Conservation (phyloP, 2,888 invertebrate species). For the Drosophila dives region DNA sequence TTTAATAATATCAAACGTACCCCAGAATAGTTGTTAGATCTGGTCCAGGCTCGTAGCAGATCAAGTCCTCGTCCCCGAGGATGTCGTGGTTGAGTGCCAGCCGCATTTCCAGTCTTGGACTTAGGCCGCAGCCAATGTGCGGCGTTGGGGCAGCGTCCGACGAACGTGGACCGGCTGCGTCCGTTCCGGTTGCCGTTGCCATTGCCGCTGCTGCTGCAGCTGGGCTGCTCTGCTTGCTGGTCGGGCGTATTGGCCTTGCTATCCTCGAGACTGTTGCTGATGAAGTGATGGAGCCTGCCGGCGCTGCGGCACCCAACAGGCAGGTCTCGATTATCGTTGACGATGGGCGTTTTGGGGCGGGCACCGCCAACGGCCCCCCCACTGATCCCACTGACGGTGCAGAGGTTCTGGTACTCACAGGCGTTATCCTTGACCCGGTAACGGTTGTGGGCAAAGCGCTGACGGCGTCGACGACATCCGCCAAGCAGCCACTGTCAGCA, state of each 20-base stretch:
- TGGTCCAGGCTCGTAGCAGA: conserved; percentile 85
- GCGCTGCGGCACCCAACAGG: conserved; percentile 81
- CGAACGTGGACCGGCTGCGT: conserved; percentile 62
- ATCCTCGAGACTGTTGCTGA: conserved; percentile 84
- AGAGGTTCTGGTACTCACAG: conserved; percentile 62
- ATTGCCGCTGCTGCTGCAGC: conserved; percentile 38
- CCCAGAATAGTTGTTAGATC: conserved; percentile 85
- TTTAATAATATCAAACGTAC: conserved; percentile 55
- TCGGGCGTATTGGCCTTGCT: conserved; percentile 64
- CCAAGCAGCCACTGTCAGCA: conserved; percentile 86
- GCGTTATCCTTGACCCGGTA: conserved; percentile 73
- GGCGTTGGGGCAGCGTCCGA: conserved; percentile 69
- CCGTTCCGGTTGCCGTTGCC: neutral
- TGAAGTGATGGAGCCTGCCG: conserved; percentile 80
- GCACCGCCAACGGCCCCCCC: conserved; percentile 26
- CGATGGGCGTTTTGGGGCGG: conserved; percentile 77
- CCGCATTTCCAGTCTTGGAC: conserved; percentile 89
- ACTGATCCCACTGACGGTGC: conserved; percentile 37
- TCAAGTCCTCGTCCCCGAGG: conserved; percentile 86
- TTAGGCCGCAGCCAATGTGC: conserved; percentile 85
- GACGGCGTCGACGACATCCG: conserved; percentile 84
- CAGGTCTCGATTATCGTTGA: conserved; percentile 85
- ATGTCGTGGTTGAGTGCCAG: conserved; percentile 87
- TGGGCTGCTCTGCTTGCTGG: conserved; percentile 43
- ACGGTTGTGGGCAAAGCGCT: conserved; percentile 66